Conservation (phyloP, 2,888 invertebrate species). For the Acrobasis consociella region DNA sequence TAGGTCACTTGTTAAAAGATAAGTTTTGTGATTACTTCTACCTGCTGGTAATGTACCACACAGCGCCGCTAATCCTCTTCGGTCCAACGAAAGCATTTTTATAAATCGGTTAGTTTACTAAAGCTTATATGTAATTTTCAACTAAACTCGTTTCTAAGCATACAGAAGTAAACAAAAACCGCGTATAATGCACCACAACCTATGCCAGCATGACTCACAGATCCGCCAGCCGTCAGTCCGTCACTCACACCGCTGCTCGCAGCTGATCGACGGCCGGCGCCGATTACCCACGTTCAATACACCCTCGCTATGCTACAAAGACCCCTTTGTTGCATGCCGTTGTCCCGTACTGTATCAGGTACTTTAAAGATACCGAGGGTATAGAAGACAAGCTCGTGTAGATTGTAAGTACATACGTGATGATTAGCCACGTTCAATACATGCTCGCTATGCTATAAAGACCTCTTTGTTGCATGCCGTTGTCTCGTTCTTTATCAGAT, state of each 20-base stretch:
- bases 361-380: not conserved
- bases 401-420: too few relatives aligned
- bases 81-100: too few relatives aligned
- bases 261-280: constrained; percentile 23
- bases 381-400: not conserved
- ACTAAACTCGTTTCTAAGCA: too few relatives aligned
- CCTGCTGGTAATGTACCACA: too few relatives aligned
- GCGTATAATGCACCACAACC: not conserved
- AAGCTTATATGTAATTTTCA: too few relatives aligned
- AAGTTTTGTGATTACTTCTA: too few relatives aligned
- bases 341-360: constrained; percentile 15
- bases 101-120: too few relatives aligned
- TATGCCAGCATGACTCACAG: constrained; percentile 1
- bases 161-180: too few relatives aligned
- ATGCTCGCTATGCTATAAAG: constrained; percentile 8
- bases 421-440: constrained; percentile 28
- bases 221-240: constrained; percentile 18
- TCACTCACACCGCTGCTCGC: constrained; percentile 25
- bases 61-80: too few relatives aligned
- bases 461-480: constrained; percentile 18
- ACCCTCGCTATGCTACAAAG: constrained; percentile 13
- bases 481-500: constrained; percentile 17
- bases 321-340: constrained; percentile 19
- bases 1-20: too few relatives aligned
- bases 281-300: constrained; percentile 29